Conservation (phyloP, 2,888 invertebrate species). For the Eupithecia subumbrata region DNA sequence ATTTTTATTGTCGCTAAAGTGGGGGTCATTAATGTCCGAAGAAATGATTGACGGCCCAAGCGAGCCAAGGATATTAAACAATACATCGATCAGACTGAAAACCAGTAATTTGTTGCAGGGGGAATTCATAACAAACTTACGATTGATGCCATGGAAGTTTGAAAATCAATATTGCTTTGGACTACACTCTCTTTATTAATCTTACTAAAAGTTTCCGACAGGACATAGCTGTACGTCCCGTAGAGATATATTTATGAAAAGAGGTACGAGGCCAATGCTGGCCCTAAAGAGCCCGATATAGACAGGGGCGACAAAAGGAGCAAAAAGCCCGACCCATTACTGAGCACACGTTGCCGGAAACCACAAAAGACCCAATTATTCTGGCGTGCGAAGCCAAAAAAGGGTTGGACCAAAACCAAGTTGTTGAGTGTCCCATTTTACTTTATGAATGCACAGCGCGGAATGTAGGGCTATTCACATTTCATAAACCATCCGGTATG, state of each 20-base stretch:
- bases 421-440: constrained; percentile 62
- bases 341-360: constrained; percentile 68
- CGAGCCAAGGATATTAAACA: constrained; percentile 45
- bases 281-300: constrained; percentile 61
- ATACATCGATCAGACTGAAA: constrained; percentile 39
- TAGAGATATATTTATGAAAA: constrained; percentile 12
- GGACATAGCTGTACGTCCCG: background rate
- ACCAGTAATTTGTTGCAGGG: background rate
- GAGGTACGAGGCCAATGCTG: constrained; percentile 52
- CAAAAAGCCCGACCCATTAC: constrained; percentile 71
- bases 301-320: constrained; percentile 63
- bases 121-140: constrained; percentile 13
- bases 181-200: constrained; percentile 17
- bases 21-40: constrained; percentile 58
- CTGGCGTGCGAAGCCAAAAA: constrained; percentile 72
- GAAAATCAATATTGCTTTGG: constrained; percentile 27
- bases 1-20: constrained; percentile 64
- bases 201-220: constrained; percentile 33
- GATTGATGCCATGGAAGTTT: constrained; percentile 31
- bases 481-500: constrained; percentile 22
- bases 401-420: constrained; percentile 69
- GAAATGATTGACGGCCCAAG: constrained; percentile 55
- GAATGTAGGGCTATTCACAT: constrained; percentile 42
- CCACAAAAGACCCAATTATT: constrained; percentile 80
- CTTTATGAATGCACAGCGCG: constrained; percentile 53